These are phyloP conservation scores for Mionectes macconnelli DNA, from an alignment of 2,113 vertebrate genomes.

Conservation along the genomic window DNA sequence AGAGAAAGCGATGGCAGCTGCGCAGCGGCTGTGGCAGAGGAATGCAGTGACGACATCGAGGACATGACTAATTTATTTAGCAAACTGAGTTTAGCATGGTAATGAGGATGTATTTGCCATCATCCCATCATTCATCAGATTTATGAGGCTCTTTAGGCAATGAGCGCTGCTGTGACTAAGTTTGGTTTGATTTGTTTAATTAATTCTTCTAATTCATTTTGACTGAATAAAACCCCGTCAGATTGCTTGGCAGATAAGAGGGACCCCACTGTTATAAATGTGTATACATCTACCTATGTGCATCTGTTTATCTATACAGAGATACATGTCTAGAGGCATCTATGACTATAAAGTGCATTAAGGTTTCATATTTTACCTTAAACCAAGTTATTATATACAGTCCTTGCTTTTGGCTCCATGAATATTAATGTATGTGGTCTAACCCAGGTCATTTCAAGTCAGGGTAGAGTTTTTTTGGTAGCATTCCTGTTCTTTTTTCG, in stretches of 20 bases:
- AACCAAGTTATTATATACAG: neutral
- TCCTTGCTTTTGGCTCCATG: neutral
- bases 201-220: slow-evolving; percentile 57
- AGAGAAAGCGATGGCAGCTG: neutral
- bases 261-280: neutral
- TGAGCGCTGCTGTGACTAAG: slow-evolving; percentile 46
- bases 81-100: slow-evolving; percentile 68
- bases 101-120: slow-evolving; percentile 69
- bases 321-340: neutral
- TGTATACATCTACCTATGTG: neutral
- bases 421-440: neutral
- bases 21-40: neutral
- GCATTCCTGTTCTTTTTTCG: neutral
- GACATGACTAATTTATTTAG: slow-evolving; percentile 67
- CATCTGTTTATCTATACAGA: neutral
- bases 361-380: neutral
- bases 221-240: neutral
- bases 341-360: neutral
- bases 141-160: slow-evolving; percentile 55
- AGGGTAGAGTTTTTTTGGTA: neutral
- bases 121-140: slow-evolving; percentile 60
- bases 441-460: neutral
- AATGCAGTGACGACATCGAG: slow-evolving; percentile 45
- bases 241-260: slow-evolving; percentile 21
- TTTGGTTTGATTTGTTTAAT: slow-evolving; percentile 61